Percentiles rank a stretch among this genome's conserved stretches.
Evolutionary conservation across 1,140 invertebrate species (phyloP).

Genomic region (Drosophila lowei): DNA sequence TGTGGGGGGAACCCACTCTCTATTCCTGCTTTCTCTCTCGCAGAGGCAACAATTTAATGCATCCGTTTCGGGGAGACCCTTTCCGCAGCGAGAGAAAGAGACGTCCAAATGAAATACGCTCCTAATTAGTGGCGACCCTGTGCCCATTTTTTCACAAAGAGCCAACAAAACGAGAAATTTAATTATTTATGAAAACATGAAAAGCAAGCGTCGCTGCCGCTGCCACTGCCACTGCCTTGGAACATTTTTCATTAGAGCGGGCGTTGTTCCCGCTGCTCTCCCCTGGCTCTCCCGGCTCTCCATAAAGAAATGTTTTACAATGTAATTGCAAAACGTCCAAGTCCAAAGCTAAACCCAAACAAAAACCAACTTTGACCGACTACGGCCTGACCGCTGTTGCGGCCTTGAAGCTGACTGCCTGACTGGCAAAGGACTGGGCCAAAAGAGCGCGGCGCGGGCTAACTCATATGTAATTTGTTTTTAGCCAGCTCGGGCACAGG

Average conservation of each 20-base stretch:
- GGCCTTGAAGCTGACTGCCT: constrained; percentile 56
- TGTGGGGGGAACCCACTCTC: constrained; percentile 7
- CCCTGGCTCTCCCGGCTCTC: constrained; percentile 14
- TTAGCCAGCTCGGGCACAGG: constrained; percentile 50
- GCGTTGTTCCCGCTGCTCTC: constrained; percentile 20
- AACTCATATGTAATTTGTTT: constrained; percentile 72
- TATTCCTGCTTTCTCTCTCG: not conserved
- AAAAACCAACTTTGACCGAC: constrained; percentile 53
- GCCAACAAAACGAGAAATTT: constrained; percentile 56
- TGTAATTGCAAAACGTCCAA: constrained; percentile 64
- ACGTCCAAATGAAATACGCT: constrained; percentile 59
- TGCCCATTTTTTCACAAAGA: constrained; percentile 51
- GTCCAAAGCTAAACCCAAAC: constrained; percentile 48
- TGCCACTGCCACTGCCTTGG: constrained; percentile 14
- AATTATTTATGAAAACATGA: constrained; percentile 80
- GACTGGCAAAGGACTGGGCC: constrained; percentile 14
- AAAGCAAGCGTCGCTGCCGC: constrained; percentile 32
- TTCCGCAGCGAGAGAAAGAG: not conserved
- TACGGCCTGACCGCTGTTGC: constrained; percentile 66
- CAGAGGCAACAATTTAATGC: constrained; percentile 54
- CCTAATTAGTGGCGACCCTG: constrained; percentile 73
- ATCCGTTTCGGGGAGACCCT: constrained; percentile 40
- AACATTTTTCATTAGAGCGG: constrained; percentile 73
- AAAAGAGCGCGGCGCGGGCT: constrained; percentile 6
- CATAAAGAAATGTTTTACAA: constrained; percentile 60